Evolutionary conservation across 1,140 invertebrate genomes (phyloP), one percentile per base, ranked within the genome.

Genomic region (Drosophila tropicalis): DNA sequence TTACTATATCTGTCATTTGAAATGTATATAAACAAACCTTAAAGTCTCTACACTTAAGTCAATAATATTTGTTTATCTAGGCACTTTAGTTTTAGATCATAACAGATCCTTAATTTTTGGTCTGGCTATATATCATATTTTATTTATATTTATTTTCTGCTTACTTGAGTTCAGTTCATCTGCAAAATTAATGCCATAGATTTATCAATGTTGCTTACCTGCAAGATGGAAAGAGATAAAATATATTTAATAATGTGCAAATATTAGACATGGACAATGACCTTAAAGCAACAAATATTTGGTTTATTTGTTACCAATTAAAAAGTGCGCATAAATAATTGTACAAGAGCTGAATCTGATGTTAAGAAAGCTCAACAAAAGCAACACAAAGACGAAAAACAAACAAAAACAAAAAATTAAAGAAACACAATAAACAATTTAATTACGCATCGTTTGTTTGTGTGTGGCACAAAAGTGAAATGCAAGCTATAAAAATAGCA

Each of bases 391-490:
- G 57, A 36, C 56, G 15, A 19, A 6, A 19, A 9, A 22, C 10
- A 13, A 41, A 39, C 32, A 41, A 55, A 62, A 15, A 54, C 66
- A 5, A 17, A 4, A 12, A 67, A 75, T 55, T 69, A 61, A 77
- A 55, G 81, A 62, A 63, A 78, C 34, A 71, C 64, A 32, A 71
- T 56, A 69, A 71, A 76, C 79, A 76, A 81, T 85, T 81, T 86
- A 76, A 76, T 76, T 76, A 74, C 74, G 74, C 77, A 80, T 76
- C 51, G 66, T 70, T 75, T 69, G 54, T 29, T 29, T 29, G 29
- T 29, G 29, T 39, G 40, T 62, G 5, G 29, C 29, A 47, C 58
- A 85, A 85, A 85, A 87, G 82, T 87, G 82, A 85, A 85, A 85
- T 87, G 81, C 81, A 51, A 70, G 70, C 67, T 75, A 74, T 66